A percentile compares a stretch with the other conserved stretches of the same genome.
Conservation (phyloP, 2,797 vertebrate genomes). For the Chaunax sp. region DNA sequence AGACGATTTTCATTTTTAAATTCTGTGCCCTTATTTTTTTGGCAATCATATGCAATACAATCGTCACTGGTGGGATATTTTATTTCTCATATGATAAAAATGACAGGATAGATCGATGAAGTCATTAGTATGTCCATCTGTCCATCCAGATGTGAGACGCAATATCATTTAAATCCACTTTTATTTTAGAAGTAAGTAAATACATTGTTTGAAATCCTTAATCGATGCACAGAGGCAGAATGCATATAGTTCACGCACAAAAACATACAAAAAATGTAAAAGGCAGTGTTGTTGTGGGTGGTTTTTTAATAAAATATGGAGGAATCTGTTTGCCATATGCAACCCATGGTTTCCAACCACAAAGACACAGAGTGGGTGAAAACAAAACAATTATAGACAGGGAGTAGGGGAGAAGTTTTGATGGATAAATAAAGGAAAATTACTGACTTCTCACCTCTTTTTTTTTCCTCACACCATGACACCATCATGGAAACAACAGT, state of each 20-base stretch:
- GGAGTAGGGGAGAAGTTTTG: constrained; percentile 27
- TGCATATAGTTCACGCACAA: background rate
- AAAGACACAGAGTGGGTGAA: constrained; percentile 52
- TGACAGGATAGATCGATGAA: too few species aligned
- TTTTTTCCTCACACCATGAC: constrained; percentile 28
- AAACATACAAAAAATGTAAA: constrained; percentile 30
- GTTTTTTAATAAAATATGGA: constrained; percentile 59
- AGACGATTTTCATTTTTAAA: constrained; percentile 3
- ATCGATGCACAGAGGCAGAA: constrained; percentile 3
- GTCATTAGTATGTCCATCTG: too few species aligned
- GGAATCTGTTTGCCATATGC: constrained; percentile 53
- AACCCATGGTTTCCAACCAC: constrained; percentile 63
- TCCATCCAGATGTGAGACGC: background rate
- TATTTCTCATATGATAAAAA: background rate
- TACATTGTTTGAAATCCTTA: constrained; percentile 7
- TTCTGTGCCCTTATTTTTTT: constrained; percentile 10
- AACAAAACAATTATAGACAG: constrained; percentile 48
- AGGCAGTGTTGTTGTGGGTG: constrained; percentile 47
- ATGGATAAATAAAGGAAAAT: constrained; percentile 41
- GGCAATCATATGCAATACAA: background rate
- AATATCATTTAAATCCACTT: background rate
- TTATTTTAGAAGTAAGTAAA: constrained; percentile 17
- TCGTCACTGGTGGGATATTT: background rate
- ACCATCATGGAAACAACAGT: constrained; percentile 20
- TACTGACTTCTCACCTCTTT: constrained; percentile 28